A percentile compares a stretch with the other conserved stretches of the same genome.
Evolutionary conservation across 2,888 invertebrate genomes (phyloP).

Genomic region (Drosophila affinis): DNA sequence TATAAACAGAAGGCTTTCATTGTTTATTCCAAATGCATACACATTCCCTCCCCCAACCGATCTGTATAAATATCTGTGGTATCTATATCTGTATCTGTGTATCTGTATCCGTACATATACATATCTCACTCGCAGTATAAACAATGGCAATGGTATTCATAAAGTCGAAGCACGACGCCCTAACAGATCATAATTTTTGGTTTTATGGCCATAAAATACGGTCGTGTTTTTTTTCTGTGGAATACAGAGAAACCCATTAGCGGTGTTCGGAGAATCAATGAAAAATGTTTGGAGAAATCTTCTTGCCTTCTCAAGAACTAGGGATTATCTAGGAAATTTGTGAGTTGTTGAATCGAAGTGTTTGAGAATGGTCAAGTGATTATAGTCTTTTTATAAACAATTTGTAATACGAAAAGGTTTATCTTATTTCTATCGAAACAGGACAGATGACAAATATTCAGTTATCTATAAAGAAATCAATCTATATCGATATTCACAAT

Average conservation of each 20-base stretch:
- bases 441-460: no score
- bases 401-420: no score
- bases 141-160: conserved; percentile 42
- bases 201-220: conserved; percentile 32
- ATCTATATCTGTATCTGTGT: conserved; percentile 8
- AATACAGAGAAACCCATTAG: conserved; percentile 9
- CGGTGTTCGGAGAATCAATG: not conserved
- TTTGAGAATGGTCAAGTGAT: not conserved
- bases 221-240: conserved; percentile 12
- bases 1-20: conserved; percentile 45
- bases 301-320: not conserved
- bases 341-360: not conserved
- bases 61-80: conserved; percentile 16
- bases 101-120: not conserved
- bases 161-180: conserved; percentile 28
- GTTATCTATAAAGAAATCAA: no score
- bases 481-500: no score
- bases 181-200: conserved; percentile 42
- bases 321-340: no score
- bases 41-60: conserved; percentile 7
- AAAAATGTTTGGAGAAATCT: not conserved
- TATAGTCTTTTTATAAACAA: not conserved
- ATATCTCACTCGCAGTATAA: conserved; percentile 27
- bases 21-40: conserved; percentile 38
- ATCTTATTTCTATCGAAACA: no score